phyloP scores from a whole-genome alignment of 2,113 vertebrate genomes.

The human region GRCh38 chr9:91844001-91844500 shows the following conservation, averaged over 20 bases:
- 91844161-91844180: conserved; percentile 53
- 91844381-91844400: background rate
- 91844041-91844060: background rate
- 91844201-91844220: conserved; percentile 72
- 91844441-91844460: background rate
- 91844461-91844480: background rate
- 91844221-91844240: conserved; percentile 41
- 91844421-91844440: background rate
- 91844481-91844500: background rate
- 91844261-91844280: background rate
- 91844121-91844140: conserved; percentile 38
- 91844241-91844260: conserved; percentile 26
- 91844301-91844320: background rate
- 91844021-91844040: conserved; percentile 29
- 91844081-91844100: background rate
- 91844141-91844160: conserved; percentile 23
- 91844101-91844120: background rate
- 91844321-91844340: background rate
- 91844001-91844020: conserved; percentile 36
- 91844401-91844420: background rate
- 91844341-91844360: background rate
- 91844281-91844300: conserved; percentile 64
- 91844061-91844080: background rate
- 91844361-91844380: background rate
- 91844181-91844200: conserved; percentile 68